These are phyloP conservation scores for Drosophila neotestacea DNA, from an alignment of 2,888 invertebrate genomes.

Conservation along the genomic window DNA sequence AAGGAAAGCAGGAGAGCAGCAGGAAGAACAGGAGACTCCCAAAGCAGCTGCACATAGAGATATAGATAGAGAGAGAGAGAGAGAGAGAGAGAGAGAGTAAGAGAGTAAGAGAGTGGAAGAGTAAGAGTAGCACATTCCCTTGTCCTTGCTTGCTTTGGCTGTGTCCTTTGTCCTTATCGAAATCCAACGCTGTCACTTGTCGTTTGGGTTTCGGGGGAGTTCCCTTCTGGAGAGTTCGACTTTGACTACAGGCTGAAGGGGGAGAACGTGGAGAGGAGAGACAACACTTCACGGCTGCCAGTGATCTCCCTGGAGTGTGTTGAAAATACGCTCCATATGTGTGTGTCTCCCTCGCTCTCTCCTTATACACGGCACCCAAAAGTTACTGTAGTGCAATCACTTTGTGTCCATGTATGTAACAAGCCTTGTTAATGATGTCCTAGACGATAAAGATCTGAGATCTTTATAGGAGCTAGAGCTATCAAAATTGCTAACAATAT, in stretches of 20 bases:
- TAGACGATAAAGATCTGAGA: too few species aligned
- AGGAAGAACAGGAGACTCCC: neutral
- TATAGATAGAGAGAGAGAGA: neutral
- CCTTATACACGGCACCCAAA: neutral
- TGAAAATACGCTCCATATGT: constrained; percentile 62
- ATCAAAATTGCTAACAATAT: too few species aligned
- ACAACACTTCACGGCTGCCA: constrained; percentile 72
- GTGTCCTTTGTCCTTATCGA: constrained; percentile 69
- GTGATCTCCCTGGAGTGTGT: constrained; percentile 77
- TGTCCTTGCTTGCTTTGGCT: constrained; percentile 37
- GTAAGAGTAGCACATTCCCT: constrained; percentile 43
- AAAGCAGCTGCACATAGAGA: neutral
- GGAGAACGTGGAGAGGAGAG: neutral
- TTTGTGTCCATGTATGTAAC: neutral
- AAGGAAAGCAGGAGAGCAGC: neutral
- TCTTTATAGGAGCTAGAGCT: too few species aligned
- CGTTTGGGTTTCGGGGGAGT: constrained; percentile 21
- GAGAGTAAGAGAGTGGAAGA: neutral
- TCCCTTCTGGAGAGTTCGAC: neutral
- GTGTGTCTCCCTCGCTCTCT: neutral
- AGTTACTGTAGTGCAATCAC: neutral
- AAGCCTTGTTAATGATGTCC: neutral
- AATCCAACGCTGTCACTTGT: constrained; percentile 74
- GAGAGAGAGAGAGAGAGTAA: neutral
- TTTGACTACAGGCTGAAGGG: too few species aligned